Base-by-base conservation (phyloP, 2,113 vertebrate genomes). In the Triplophysa siluroides region DNA sequence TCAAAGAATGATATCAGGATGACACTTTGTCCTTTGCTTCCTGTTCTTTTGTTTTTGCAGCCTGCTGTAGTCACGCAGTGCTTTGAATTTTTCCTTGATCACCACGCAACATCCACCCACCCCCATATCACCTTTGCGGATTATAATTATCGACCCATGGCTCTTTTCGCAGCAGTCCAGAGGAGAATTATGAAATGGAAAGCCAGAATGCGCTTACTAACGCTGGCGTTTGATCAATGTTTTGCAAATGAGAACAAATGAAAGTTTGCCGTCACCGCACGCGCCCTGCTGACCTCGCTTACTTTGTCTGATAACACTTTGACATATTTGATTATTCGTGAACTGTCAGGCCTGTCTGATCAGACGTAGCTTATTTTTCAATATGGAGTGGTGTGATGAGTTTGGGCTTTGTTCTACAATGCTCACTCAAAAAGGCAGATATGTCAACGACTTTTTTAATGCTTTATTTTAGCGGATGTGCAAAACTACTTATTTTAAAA, bases 161-260 rank as follows among this genome's bases (percentile, higher is more conserved):
- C 78, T 83, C 80, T 71, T 81, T 73, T 66, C 12, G 38, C 81
- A 65, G 83, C 76, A 2, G 19, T 83, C 79, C 81, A 86, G 81
- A 85, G 85, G 83, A 84, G 78, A 86, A 89, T 88, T 90, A 86
- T 84, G 84, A 89, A 88, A 88, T 81, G 78, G 87, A 88, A 89
- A 84, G 80, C 81, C n/a, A 69, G 76, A 81, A 29, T 43, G 73
- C 68, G 74, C 78, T 69, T n/a, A 7, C 86, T 82, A 74, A 83
- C 81, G 81, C 84, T 82, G 77, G 41, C 77, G 83, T 88, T 88
- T 88, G 86, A 88, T 90, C 84, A 84, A 76, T 78, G 73, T 78
- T 58, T 81, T 68, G 68, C 85, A 80, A 87, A 89, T 90, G 78
- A 84, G 60, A 89, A 86, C 82, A 83, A 85, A 85, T 83, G 50